Percentiles rank a stretch among this genome's conserved stretches.
Evolutionary conservation across 2,888 invertebrate genomes (phyloP).

Genomic region (Drosophila sordidula): DNA sequence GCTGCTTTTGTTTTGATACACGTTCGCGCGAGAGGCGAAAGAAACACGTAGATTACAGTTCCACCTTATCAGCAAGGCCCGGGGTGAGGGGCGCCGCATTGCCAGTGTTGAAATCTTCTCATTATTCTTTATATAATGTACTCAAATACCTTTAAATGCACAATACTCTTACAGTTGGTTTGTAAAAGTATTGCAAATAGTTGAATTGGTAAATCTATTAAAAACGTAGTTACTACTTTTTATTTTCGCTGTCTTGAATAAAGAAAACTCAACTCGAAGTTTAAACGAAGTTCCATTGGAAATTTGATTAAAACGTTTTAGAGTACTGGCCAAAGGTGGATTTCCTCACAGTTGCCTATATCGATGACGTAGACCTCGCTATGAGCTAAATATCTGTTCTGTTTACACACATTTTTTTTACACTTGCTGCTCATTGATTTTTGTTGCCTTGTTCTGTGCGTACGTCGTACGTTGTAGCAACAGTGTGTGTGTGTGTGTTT

Average conservation of each 20-base stretch:
- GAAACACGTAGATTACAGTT: constrained; percentile 23
- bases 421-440: constrained; percentile 72
- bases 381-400: constrained; percentile 44
- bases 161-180: background rate
- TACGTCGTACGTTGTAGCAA: constrained; percentile 43
- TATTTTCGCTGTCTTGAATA: background rate
- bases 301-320: background rate
- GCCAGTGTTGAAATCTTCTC: constrained; percentile 21
- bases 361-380: constrained; percentile 56
- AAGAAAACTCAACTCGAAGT: constrained; percentile 24
- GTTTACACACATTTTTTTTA: constrained; percentile 66
- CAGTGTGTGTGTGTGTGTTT: constrained; percentile 27
- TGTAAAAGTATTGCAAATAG: background rate
- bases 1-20: constrained; percentile 75
- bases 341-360: constrained; percentile 30
- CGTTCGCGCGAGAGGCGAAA: constrained; percentile 48
- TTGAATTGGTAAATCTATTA: too few species aligned
- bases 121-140: constrained; percentile 4
- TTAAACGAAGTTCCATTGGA: constrained; percentile 7
- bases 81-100: constrained; percentile 26
- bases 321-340: constrained; percentile 22
- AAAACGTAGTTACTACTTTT: background rate
- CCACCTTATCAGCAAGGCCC: constrained; percentile 57
- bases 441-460: constrained; percentile 57
- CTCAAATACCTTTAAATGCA: background rate